Conservation (phyloP, 2,888 invertebrate genomes). For the Chloromyia formosa region DNA sequence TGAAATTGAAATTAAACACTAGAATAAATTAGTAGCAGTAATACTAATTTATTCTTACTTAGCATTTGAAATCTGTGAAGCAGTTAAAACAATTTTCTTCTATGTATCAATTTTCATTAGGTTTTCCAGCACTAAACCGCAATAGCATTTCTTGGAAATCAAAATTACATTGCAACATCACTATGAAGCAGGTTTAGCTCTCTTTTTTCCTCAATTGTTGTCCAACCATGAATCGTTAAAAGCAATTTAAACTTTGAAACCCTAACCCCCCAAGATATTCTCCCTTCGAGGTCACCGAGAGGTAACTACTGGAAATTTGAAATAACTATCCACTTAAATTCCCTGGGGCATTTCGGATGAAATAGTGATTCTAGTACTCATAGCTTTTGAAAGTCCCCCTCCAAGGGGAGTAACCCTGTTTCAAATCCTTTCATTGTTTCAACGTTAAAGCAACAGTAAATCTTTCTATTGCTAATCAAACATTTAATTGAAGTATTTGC, state of each 20-base stretch:
- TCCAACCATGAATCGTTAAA: constrained; percentile 27
- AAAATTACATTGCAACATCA: constrained; percentile 11
- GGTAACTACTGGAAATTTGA: constrained; percentile 19
- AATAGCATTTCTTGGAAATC: constrained; percentile 8
- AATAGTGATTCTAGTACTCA: no score
- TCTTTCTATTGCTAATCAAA: constrained; percentile 40
- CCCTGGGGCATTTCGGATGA: constrained; percentile 29
- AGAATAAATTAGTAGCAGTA: no score
- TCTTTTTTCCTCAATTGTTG: neutral
- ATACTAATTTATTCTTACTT: no score
- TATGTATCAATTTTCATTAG: constrained; percentile 23
- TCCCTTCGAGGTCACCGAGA: neutral
- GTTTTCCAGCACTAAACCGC: constrained; percentile 7
- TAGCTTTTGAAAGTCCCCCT: no score
- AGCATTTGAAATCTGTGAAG: no score
- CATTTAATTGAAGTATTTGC: constrained; percentile 44
- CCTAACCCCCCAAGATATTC: constrained; percentile 22
- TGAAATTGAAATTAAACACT: no score
- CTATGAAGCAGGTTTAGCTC: neutral
- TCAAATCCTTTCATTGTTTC: neutral
- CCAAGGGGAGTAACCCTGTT: no score
- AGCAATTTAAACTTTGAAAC: constrained; percentile 32
- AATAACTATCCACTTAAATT: constrained; percentile 36
- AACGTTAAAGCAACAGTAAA: constrained; percentile 21
- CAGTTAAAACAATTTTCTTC: constrained; percentile 19